A percentile compares a stretch with the other conserved stretches of the same genome.
These are phyloP conservation scores for Synanceia verrucosa DNA, from an alignment of 2,797 vertebrate species.

Conservation along the genomic window DNA sequence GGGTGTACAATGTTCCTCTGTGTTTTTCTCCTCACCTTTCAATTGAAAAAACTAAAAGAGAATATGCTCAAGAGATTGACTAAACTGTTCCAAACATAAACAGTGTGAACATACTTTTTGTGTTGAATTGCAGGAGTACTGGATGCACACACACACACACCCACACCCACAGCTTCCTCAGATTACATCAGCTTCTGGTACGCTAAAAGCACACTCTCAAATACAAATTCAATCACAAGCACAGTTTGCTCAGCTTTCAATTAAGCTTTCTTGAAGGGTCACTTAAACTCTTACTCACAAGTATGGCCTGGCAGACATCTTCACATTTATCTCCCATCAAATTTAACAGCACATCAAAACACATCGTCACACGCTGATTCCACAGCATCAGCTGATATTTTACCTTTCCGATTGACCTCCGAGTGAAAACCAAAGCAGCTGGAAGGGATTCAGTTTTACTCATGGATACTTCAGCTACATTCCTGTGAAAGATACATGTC, in stretches of 20 bases:
- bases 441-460: not conserved
- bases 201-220: slow-evolving; percentile 5
- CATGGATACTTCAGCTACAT: not conserved
- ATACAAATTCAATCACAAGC: slow-evolving; percentile 2
- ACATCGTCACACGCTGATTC: not conserved
- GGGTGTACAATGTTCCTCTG: slow-evolving; percentile 24
- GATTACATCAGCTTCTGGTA: slow-evolving; percentile 55
- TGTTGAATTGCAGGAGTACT: slow-evolving; percentile 42
- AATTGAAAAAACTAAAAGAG: slow-evolving; percentile 44
- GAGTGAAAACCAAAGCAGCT: not conserved
- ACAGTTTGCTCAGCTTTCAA: slow-evolving; percentile 19
- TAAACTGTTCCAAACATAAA: slow-evolving; percentile 62
- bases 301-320: not conserved
- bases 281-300: slow-evolving; percentile 19
- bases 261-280: slow-evolving; percentile 3
- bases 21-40: not conserved
- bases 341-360: slow-evolving; percentile 21
- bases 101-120: slow-evolving; percentile 33
- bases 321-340: slow-evolving; percentile 18
- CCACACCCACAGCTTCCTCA: slow-evolving; percentile 63
- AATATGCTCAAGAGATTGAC: slow-evolving; percentile 44
- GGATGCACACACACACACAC: slow-evolving; percentile 63
- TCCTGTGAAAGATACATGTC: not conserved
- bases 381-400: not conserved
- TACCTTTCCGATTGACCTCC: slow-evolving; percentile 4